Evolutionary conservation across 1,140 invertebrate genomes (phyloP), one percentile per base, ranked within the genome.

Genomic region (Halictus rubicundus): DNA sequence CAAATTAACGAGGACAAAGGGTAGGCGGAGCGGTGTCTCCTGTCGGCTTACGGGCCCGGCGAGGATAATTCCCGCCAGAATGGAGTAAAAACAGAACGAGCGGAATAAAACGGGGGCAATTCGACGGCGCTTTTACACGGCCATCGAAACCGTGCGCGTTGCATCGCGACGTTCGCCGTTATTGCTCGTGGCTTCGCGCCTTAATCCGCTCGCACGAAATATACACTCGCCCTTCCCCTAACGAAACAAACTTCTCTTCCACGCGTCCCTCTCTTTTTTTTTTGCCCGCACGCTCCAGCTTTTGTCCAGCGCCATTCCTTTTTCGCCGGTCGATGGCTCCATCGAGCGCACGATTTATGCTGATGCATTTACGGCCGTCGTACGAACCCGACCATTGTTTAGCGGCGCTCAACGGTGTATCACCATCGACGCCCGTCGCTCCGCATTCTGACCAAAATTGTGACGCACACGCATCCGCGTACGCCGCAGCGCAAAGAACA

Each of bases 301-400:
- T 52, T 54, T 19, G 37, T n/a, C 5, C 10, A 46, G 12, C 32
- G 0, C 2, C 8, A 46, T 27, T 27, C 12, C n/a, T 65, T 68
- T 46, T 37, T 60, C 23, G 12, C 0, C 69, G 49, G 16, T 57
- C 49, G 69, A 78, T 74, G 37, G 63, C 6, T n/a, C 70, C 52
- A 32, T 79, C 78, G 63, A 52, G 66, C 52, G 52, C 49, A 61
- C 71, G 71, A 82, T 84, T 84, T 73, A 82, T 73, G 75, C 71
- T 64, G 81, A 82, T 82, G 68, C 74, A 68, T 61, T 81, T 70
- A 78, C 59, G 73, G 60, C 32, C 79, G 46, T 71, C 25, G 49
- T 12, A 1, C 27, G 57, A 16, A 12, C 8, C 49, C 23, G 10
- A 12, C 46, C 60, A 57, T 72, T 78, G 76, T 78, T 78, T 72